Conservation (phyloP, 1,140 invertebrate genomes). For the Papilio helenus region DNA sequence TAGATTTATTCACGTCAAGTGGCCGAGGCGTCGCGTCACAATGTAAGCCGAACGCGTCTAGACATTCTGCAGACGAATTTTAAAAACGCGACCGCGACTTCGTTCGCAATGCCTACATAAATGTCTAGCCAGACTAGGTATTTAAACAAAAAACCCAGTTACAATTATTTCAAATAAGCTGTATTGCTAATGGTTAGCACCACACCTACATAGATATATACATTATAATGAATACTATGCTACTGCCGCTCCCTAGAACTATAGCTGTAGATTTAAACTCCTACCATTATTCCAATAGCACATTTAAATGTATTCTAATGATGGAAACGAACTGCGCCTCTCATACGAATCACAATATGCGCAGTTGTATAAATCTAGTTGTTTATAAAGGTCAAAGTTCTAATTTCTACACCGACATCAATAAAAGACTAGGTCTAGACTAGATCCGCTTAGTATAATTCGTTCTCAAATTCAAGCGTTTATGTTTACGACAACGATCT, state of each 20-base stretch:
- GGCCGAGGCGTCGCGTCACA: slow-evolving; percentile 60
- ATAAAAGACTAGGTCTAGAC: slow-evolving; percentile 37
- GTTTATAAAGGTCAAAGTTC: slow-evolving; percentile 5
- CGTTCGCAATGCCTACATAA: slow-evolving; percentile 46
- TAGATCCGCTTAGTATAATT: slow-evolving; percentile 38
- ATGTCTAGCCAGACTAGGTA: slow-evolving; percentile 30
- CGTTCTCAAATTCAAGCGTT: slow-evolving; percentile 32
- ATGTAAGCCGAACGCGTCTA: slow-evolving; percentile 69
- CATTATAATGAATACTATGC: not conserved
- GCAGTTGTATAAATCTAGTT: not conserved
- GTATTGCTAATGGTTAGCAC: not conserved
- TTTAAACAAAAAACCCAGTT: slow-evolving; percentile 1
- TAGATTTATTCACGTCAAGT: slow-evolving; percentile 45
- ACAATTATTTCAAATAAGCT: not conserved
- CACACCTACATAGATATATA: no score
- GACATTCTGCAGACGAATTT: slow-evolving; percentile 78
- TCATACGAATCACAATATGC: not conserved
- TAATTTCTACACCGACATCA: slow-evolving; percentile 14
- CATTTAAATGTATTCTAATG: not conserved
- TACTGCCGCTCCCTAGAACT: not conserved
- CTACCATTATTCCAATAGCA: not conserved
- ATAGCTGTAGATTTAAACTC: not conserved
- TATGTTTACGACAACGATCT: slow-evolving; percentile 46
- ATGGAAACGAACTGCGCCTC: not conserved
- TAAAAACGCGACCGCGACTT: slow-evolving; percentile 63